Evolutionary conservation across 2,888 invertebrate species (phyloP).

Genomic region (Hypomecis punctinalis): DNA sequence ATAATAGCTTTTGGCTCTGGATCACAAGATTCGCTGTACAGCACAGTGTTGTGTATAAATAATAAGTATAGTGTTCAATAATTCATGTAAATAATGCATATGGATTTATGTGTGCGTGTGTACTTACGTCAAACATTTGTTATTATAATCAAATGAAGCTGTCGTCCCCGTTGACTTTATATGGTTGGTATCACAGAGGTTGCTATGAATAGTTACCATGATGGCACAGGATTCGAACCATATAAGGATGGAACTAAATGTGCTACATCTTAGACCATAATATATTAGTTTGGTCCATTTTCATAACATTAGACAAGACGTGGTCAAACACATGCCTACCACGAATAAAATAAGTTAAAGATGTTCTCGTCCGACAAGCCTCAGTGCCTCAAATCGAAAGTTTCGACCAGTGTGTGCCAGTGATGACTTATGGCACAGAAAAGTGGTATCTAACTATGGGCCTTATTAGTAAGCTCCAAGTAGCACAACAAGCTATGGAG

Average conservation of each 20-base stretch:
- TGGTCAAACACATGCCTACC: neutral
- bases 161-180: slow-evolving; percentile 1
- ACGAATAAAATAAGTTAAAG: too few species aligned
- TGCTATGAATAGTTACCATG: neutral
- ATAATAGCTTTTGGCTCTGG: slow-evolving; percentile 5
- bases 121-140: slow-evolving; percentile 34
- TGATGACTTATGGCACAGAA: too few species aligned
- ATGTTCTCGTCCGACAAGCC: too few species aligned
- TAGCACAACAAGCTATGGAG: too few species aligned
- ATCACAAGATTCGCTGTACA: neutral
- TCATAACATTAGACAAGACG: neutral
- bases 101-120: slow-evolving; percentile 8
- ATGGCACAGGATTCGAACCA: too few species aligned
- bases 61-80: slow-evolving; percentile 4
- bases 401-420: too few species aligned
- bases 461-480: too few species aligned
- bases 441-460: too few species aligned
- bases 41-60: neutral
- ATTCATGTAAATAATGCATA: slow-evolving; percentile 32
- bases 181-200: neutral
- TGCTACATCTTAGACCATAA: neutral
- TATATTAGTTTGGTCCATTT: too few species aligned
- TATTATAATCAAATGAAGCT: slow-evolving; percentile 37
- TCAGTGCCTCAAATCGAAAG: too few species aligned
- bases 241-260: neutral